Evolutionary conservation across 2,113 vertebrate genomes (phyloP).

Genomic region (Trachemys scripta): DNA sequence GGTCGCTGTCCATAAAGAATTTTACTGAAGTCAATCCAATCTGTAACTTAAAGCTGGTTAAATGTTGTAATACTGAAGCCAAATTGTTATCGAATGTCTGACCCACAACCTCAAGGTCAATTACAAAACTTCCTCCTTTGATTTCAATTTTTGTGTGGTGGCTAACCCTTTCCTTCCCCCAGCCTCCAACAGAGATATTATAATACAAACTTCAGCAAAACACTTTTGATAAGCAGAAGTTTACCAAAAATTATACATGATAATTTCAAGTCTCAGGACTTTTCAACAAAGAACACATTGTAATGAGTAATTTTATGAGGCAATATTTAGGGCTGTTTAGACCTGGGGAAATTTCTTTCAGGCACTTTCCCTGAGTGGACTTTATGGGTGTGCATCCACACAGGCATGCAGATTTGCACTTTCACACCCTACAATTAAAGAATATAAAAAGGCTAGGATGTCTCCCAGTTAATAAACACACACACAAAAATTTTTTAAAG

Average conservation of each 20-base stretch:
- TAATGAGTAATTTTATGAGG: background rate
- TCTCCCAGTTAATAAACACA: background rate
- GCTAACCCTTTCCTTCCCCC: background rate
- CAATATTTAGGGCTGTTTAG: background rate
- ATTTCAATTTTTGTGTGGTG: background rate
- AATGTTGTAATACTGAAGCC: background rate
- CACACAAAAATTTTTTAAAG: too few relatives aligned
- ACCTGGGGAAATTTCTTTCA: background rate
- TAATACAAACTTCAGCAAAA: background rate
- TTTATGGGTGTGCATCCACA: background rate
- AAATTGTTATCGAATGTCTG: background rate
- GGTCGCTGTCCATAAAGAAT: background rate
- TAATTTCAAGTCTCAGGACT: background rate
- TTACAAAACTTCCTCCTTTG: background rate
- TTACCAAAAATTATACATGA: background rate
- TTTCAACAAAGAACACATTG: background rate
- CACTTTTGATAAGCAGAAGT: background rate
- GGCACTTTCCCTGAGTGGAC: background rate
- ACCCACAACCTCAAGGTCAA: background rate
- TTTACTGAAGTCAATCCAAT: constrained; percentile 27
- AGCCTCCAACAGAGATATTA: background rate
- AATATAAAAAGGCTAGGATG: background rate
- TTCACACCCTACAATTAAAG: background rate
- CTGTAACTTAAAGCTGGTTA: background rate
- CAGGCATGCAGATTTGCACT: background rate